Evolutionary conservation across 1,140 invertebrate genomes (phyloP), one percentile per base, ranked within the genome.

Genomic region (Polyergus mexicanus): DNA sequence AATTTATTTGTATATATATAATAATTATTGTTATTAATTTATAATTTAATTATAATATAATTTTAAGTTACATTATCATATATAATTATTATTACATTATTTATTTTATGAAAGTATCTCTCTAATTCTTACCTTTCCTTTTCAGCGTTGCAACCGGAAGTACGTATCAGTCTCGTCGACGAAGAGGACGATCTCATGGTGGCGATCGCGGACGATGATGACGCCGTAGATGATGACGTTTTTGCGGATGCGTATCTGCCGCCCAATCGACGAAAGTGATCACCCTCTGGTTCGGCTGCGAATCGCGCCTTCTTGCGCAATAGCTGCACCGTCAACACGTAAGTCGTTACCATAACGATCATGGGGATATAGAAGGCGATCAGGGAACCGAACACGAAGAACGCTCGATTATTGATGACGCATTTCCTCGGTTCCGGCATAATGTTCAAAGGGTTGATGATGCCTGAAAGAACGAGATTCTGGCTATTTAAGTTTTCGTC

Each of bases 361-460:
- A 99, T 98, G 1, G 98, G 98, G 62, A 99, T 97, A 95, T 99
- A 99, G 95, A 99, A 99, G 47, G 96, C 98, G 65, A 99, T 96
- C 88, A 99, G 94, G 0, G 98, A 99, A 0, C 98, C 98, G 90
- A 98, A 98, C 5, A 98, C 97, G 95, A 98, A 98, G 95, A 98
- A 98, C 13, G 97, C 96, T 16, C 97, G 95, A 94, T 98, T 98
- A 94, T 98, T 98, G 90, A 99, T 98, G 66, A 97, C 97, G 94
- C 98, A 99, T 38, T 96, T 93, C 35, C 96, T 95, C 5, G 96
- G 96, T 65, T 96, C 95, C 1, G 97, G 97, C 97, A 97, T 97
- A 75, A 98, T 98, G 92, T 98, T 98, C 60, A 95, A 94, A 22
- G 96, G 94, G 92, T 98, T 97, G 69, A 97, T 96, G 65, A 97